These are phyloP conservation scores for Patella pellucida DNA, from an alignment of 2,888 invertebrate species.

Conservation along the genomic window DNA sequence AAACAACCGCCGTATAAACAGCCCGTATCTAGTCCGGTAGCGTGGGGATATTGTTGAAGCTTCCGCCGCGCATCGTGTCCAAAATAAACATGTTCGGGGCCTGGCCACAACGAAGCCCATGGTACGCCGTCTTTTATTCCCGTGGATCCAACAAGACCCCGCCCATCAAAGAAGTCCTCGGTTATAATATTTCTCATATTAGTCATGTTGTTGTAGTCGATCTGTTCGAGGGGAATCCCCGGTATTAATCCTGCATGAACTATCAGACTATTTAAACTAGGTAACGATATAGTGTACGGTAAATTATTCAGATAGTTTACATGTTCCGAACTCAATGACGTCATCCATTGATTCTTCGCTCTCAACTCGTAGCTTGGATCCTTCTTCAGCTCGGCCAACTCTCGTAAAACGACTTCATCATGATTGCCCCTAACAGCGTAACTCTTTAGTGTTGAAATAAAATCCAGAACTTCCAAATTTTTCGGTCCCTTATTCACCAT, in stretches of 20 bases:
- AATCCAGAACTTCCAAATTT: constrained; percentile 57
- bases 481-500: constrained; percentile 70
- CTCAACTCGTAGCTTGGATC: constrained; percentile 37
- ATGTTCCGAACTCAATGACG: constrained; percentile 54
- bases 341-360: constrained; percentile 61
- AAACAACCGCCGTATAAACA: constrained; percentile 67
- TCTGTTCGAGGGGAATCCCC: constrained; percentile 52
- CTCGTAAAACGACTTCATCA: constrained; percentile 62
- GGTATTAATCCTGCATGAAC: constrained; percentile 70
- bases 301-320: constrained; percentile 60
- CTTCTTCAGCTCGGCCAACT: constrained; percentile 39
- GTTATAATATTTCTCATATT: constrained; percentile 66
- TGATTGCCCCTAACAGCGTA: constrained; percentile 67
- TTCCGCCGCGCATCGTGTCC: constrained; percentile 69
- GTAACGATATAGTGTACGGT: constrained; percentile 68
- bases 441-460: constrained; percentile 39
- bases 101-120: constrained; percentile 67
- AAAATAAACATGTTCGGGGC: constrained; percentile 70
- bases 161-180: constrained; percentile 23
- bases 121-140: constrained; percentile 51
- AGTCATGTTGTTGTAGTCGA: constrained; percentile 58
- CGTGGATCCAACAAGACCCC: constrained; percentile 41
- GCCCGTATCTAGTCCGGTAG: constrained; percentile 71
- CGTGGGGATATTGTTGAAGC: constrained; percentile 56
- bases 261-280: constrained; percentile 57